These are phyloP conservation scores for Leucosticte australis DNA, from an alignment of 2,113 vertebrate species.

Conservation along the genomic window DNA sequence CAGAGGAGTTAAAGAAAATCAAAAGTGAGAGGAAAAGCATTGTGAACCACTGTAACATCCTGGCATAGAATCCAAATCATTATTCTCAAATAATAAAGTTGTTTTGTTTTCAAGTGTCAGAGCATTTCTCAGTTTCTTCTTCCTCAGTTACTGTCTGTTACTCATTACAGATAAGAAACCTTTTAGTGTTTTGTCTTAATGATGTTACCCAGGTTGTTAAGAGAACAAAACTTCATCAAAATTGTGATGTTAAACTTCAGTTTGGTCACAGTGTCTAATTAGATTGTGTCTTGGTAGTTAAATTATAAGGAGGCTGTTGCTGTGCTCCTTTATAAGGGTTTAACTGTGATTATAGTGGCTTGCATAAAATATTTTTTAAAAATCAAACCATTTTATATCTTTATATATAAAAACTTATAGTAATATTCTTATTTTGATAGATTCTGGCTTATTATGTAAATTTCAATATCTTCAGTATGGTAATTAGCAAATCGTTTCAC, in stretches of 20 bases:
- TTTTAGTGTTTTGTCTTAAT: neutral
- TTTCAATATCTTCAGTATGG: neutral
- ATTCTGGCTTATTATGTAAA: neutral
- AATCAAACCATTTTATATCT: neutral
- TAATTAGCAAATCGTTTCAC: neutral
- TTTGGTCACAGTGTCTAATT: neutral
- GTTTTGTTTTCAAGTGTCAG: neutral
- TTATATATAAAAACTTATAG: neutral
- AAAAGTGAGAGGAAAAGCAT: neutral
- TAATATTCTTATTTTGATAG: neutral
- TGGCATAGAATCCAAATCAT: neutral
- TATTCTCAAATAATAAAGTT: neutral
- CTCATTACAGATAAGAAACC: neutral
- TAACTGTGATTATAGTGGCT: neutral
- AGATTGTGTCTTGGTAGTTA: neutral
- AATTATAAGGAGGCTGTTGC: neutral
- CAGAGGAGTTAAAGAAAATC: neutral
- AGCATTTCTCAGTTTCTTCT: neutral
- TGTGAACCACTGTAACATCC: neutral
- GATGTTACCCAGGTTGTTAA: neutral
- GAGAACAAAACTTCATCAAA: neutral
- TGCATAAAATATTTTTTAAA: neutral
- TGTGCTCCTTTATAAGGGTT: neutral
- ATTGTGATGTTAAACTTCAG: neutral
- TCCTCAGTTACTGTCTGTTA: neutral